Evolutionary conservation across 2,888 invertebrate genomes (phyloP), one percentile per base, ranked within the genome.

Genomic region (Caenorhabditis parvicauda): DNA sequence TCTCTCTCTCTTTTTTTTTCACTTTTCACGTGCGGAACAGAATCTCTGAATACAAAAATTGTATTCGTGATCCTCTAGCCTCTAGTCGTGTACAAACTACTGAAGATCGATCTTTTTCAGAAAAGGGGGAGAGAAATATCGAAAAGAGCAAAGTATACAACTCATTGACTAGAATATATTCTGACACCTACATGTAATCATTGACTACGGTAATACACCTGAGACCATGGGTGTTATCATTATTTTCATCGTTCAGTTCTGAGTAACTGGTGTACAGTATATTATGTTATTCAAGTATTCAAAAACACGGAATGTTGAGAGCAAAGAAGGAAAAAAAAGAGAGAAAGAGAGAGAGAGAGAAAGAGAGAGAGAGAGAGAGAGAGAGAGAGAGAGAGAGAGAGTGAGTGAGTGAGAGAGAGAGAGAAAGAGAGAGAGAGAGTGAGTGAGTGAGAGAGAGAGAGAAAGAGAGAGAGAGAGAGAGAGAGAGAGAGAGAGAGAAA

Each of bases 261-360:
- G n/a, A n/a, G n/a, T n/a, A n/a, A n/a, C n/a, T n/a, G n/a, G n/a
- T n/a, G n/a, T n/a, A n/a, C n/a, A n/a, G n/a, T n/a, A n/a, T n/a
- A n/a, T n/a, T n/a, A n/a, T n/a, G n/a, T n/a, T n/a, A n/a, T 12
- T 22, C 21, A 43, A 43, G 4, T 43, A 43, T 2, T 17, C 25
- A 6, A 22, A 24, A 43, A 21, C n/a, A n/a, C n/a, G 19, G 24
- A 21, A 43, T 2, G 5, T 19, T 21, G 21, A 43, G 25, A n/a
- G 19, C 12, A 42, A 42, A 42, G 42, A 42, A 21, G 21, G 42
- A 12, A 42, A 12, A n/a, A 24, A 43, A 24, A 51, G 50, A 52
- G 45, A 45, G 17, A 47, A 41, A 51, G 43, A 52, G 47, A 43
- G 51, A 51, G 39, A 50, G 51, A 17, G 12, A 24, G 9, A 25